Evolutionary conservation across 2,888 invertebrate genomes (phyloP).

Genomic region (Bedellia somnulentella): DNA sequence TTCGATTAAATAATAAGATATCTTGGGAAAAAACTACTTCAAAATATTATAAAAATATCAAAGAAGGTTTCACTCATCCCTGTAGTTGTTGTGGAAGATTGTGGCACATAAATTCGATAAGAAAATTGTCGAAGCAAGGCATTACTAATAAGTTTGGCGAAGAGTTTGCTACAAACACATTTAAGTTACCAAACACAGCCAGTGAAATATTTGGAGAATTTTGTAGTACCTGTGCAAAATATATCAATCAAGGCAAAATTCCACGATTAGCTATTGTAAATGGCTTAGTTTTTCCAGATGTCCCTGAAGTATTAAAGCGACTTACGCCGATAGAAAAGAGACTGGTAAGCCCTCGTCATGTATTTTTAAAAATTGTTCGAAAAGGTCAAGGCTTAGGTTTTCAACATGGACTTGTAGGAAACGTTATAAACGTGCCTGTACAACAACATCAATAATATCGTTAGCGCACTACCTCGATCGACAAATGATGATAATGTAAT

Average conservation of each 20-base stretch:
- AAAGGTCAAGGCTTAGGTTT: slow-evolving; percentile 11
- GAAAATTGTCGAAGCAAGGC: slow-evolving; percentile 1
- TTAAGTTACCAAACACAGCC: slow-evolving; percentile 2
- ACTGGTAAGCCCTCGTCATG: slow-evolving; percentile 9
- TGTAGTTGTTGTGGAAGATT: slow-evolving; percentile 5
- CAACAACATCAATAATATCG: slow-evolving; percentile 9
- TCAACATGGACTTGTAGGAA: slow-evolving; percentile 12
- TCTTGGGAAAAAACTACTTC: background rate
- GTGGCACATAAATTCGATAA: slow-evolving; percentile 8
- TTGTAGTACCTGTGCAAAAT: slow-evolving; percentile 7
- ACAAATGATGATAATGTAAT: slow-evolving; percentile 9
- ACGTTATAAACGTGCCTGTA: slow-evolving; percentile 12
- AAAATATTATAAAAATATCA: slow-evolving; percentile 1
- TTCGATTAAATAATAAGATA: no score
- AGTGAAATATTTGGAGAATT: slow-evolving; percentile 4
- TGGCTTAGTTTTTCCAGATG: slow-evolving; percentile 10
- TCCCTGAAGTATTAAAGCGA: slow-evolving; percentile 9
- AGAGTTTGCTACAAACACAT: slow-evolving; percentile 4
- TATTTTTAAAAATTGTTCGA: slow-evolving; percentile 11
- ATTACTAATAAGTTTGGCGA: slow-evolving; percentile 5
- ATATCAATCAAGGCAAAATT: slow-evolving; percentile 8
- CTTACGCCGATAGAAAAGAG: slow-evolving; percentile 12
- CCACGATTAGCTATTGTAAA: slow-evolving; percentile 10
- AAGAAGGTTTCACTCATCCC: slow-evolving; percentile 2
- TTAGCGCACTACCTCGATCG: slow-evolving; percentile 9